Base-by-base conservation (phyloP, 2,888 invertebrate genomes). In the Luperina nickerlii region DNA sequence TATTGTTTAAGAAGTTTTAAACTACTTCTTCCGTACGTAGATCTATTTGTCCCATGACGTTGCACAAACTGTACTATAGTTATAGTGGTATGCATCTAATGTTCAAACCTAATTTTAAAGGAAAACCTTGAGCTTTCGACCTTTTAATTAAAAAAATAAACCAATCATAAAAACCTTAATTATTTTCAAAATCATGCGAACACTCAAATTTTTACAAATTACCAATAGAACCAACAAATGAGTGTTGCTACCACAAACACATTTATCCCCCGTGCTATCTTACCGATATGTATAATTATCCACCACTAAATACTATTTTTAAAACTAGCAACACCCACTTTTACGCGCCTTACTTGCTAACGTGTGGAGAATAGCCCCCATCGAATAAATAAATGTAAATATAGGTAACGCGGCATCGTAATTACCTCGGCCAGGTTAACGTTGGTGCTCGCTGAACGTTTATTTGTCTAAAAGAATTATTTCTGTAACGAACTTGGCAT, bases 381-480 rank as follows among this genome's bases (percentile, higher is more conserved):
- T 81, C 80, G 90, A 93, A 93, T 93, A 93, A 93, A 93, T 93
- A 92, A 90, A 90, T 89, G 90, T 92, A 93, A 92, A 94, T 92
- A 92, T 92, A 92, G 91, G 89, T 89, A 89, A 80, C 68, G 32
- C 78, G 74, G 85, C 76, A 76, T 65, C 90, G 87, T 94, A 93
- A 92, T 92, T 92, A 90, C 83, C 76, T 75, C 76, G 71, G 79
- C 70, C 74, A 85, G 78, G 82, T 88, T 90, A 85, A 81, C 80
- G 79, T 66, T 76, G 77, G 76, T 76, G 78, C 76, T 78, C 76
- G 69, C 54, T 51, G 27, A 54, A 27, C 84, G 87, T 87, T 89
- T 90, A 86, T 89, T 87, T 82, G 81, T 85, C 81, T 72, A 81
- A 88, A 88, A 91, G 90, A 91, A 88, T 88, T 91, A 91, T 90